Evolutionary conservation across 2,797 vertebrate genomes (phyloP), one percentile per base, ranked within the genome.

Genomic region (Poeciliopsis turneri): DNA sequence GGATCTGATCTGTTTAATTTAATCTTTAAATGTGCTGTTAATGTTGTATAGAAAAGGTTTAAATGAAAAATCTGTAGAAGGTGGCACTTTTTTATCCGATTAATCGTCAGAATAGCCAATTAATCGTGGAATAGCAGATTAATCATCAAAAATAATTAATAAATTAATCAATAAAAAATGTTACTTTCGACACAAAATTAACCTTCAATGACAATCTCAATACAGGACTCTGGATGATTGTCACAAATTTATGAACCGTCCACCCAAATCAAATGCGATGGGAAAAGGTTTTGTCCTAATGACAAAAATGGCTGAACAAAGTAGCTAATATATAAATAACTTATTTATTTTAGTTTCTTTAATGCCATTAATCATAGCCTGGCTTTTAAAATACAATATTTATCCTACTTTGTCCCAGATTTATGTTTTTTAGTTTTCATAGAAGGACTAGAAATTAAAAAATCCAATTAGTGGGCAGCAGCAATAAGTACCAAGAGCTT

Each of bases 401-500:
- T 15, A 72, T 78, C 72, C 41, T 43, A 77, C 66, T 76, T 51
- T 46, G 74, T 76, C 73, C 69, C 68, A 64, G 78, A 82, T 59
- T 55, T 83, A 72, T 72, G 77, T 46, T 25, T 74, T 74, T 61
- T 25, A 77, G 46, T 70, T 75, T 77, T 80, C 20, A 68, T 2
- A 4, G 70, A 36, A 51, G 12, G 53, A 76, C 77, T 79, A 51
- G 51, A 78, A 74, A 84, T 15, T 68, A 25, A 64, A 61, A 81
- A 73, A 70, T 77, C 49, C 59, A 47, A 75, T 72, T 2, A 28
- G 68, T 25, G 47, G 49, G 49, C 68, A 78, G 73, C 74, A 75
- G 81, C 77, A 78, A 73, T 59, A 0, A 71, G n/a, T 47, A 23
- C 55, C 70, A 11, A 87, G 82, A 74, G 76, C 87, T 84, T 57